A percentile compares a stretch with the other conserved stretches of the same genome.
phyloP scores from a whole-genome alignment of 2,797 vertebrate genomes.

The Mormyrus proboscirostris region DNA sequence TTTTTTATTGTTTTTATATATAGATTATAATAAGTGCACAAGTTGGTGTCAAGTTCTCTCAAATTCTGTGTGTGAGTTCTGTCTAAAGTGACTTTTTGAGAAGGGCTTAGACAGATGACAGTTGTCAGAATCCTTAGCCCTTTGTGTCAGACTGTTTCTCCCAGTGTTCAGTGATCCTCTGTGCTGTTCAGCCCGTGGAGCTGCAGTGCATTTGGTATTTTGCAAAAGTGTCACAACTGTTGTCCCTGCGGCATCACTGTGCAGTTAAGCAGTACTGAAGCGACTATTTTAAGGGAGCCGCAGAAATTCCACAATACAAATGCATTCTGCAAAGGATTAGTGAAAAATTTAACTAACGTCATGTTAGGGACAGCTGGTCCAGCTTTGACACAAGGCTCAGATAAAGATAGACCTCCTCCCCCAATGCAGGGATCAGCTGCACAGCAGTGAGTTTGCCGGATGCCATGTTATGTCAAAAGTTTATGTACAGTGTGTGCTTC shows the following conservation, averaged over 20 bases:
- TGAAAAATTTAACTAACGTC: constrained; percentile 64
- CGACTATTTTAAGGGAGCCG: constrained; percentile 61
- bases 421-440: constrained; percentile 56
- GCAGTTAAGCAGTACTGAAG: constrained; percentile 54
- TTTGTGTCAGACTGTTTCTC: constrained; percentile 35
- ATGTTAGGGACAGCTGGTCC: constrained; percentile 61
- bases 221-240: constrained; percentile 41
- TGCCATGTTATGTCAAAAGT: constrained; percentile 45
- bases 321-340: constrained; percentile 65
- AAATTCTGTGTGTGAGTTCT: constrained; percentile 20
- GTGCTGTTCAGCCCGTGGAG: constrained; percentile 40
- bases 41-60: constrained; percentile 34
- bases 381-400: constrained; percentile 65
- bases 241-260: constrained; percentile 49
- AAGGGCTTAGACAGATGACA: constrained; percentile 32
- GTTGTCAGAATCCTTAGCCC: constrained; percentile 35
- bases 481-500: constrained; percentile 45
- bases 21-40: constrained; percentile 33
- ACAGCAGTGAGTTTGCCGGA: constrained; percentile 43
- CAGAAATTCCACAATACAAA: constrained; percentile 63
- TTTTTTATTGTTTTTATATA: constrained; percentile 25
- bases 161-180: constrained; percentile 35
- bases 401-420: constrained; percentile 64
- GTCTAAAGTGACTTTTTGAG: constrained; percentile 19
- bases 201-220: background rate